Evolutionary conservation across 2,113 vertebrate species (phyloP).

Genomic region (Dicerorhinus sumatrensis): DNA sequence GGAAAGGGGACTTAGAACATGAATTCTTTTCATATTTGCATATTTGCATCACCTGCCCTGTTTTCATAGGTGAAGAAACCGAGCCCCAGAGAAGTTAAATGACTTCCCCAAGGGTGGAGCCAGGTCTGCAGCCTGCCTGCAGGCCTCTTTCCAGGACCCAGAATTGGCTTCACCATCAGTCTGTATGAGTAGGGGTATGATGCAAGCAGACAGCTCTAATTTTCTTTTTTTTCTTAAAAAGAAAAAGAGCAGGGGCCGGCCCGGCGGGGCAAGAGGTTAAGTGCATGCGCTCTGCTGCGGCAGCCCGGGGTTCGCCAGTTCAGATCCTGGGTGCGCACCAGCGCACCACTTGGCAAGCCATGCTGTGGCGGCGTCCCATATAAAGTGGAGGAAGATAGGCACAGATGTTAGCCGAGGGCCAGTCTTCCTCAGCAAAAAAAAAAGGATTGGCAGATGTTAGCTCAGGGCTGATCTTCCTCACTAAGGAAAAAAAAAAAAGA

Average conservation of each 20-base stretch:
- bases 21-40: not conserved
- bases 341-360: no score
- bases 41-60: not conserved
- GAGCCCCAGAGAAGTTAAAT: not conserved
- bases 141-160: not conserved
- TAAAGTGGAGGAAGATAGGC: no score
- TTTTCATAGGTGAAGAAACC: not conserved
- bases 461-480: no score
- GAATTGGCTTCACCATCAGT: not conserved
- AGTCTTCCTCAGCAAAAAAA: no score
- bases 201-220: not conserved
- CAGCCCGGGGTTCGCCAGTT: no score
- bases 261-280: no score
- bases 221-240: not conserved
- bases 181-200: not conserved
- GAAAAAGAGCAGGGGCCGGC: no score
- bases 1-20: not conserved
- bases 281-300: no score
- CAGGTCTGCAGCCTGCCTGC: not conserved
- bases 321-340: no score
- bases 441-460: no score
- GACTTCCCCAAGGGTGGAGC: not conserved
- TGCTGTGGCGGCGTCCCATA: no score
- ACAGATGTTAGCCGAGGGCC: no score
- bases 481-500: not conserved